These are phyloP conservation scores for Macroglossus sobrinus DNA, from an alignment of 2,113 vertebrate species.

Conservation along the genomic window DNA sequence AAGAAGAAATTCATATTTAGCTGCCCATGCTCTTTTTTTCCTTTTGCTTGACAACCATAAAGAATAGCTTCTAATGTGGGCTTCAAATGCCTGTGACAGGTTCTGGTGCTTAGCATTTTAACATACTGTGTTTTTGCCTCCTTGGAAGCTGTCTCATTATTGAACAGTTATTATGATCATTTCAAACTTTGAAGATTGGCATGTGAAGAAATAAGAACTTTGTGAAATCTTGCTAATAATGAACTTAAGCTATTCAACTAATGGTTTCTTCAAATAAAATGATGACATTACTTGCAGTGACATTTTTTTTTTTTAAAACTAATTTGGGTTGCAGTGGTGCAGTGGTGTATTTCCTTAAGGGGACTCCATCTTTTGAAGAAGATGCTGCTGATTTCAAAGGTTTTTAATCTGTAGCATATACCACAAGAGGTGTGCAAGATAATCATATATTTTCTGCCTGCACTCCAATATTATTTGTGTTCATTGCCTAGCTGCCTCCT, in stretches of 20 bases:
- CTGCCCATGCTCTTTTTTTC: not conserved
- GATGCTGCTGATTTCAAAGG: not conserved
- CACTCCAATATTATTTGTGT: not conserved
- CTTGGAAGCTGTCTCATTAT: constrained; percentile 9
- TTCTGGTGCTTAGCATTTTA: not conserved
- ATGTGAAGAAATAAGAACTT: not conserved
- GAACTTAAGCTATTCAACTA: constrained; percentile 3
- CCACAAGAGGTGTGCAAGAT: not conserved
- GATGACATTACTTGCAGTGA: not conserved
- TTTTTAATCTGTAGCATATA: not conserved
- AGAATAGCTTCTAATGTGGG: constrained; percentile 26
- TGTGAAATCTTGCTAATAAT: constrained; percentile 28
- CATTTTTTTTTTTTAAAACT: not conserved
- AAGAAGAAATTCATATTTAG: not conserved
- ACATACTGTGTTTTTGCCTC: not conserved
- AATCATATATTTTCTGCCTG: not conserved
- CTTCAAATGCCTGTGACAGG: not conserved
- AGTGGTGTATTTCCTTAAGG: not conserved
- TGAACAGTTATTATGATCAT: not conserved
- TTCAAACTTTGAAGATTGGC: constrained; percentile 8
- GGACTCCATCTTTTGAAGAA: not conserved
- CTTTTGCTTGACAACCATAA: not conserved
- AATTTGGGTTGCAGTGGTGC: not conserved
- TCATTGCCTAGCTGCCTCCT: not conserved
- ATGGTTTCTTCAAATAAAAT: not conserved